Evolutionary conservation across 2,888 invertebrate genomes (phyloP).

Genomic region (Rhagium mordax): DNA sequence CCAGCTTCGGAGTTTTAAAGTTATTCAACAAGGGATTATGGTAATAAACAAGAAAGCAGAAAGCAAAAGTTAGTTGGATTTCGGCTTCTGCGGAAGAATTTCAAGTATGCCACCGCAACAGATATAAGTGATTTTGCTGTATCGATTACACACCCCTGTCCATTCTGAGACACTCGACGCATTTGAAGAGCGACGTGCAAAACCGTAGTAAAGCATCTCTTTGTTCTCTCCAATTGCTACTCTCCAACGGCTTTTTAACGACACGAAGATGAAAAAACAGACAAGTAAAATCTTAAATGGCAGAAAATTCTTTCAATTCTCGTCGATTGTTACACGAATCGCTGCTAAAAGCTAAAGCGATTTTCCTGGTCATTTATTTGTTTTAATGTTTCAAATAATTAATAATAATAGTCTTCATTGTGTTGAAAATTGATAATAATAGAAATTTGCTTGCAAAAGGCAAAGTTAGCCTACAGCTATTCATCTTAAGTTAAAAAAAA

Average conservation of each 20-base stretch:
- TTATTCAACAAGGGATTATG: constrained; percentile 8
- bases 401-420: too few species aligned
- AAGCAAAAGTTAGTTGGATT: neutral
- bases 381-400: too few species aligned
- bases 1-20: neutral
- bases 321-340: neutral
- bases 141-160: constrained; percentile 19
- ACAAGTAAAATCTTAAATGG: neutral
- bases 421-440: too few species aligned
- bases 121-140: constrained; percentile 20
- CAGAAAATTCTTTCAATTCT: neutral
- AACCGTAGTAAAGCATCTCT: constrained; percentile 1
- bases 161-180: constrained; percentile 1
- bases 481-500: too few species aligned
- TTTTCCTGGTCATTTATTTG: neutral
- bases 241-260: neutral
- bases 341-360: neutral
- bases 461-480: too few species aligned
- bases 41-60: neutral
- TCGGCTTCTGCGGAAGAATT: constrained; percentile 6
- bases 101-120: constrained; percentile 1
- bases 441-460: too few species aligned
- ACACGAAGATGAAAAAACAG: neutral
- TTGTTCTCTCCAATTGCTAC: constrained; percentile 10
- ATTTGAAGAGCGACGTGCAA: neutral